phyloP scores from a whole-genome alignment of 2,888 invertebrate genomes.

The Nebria brevicollis region DNA sequence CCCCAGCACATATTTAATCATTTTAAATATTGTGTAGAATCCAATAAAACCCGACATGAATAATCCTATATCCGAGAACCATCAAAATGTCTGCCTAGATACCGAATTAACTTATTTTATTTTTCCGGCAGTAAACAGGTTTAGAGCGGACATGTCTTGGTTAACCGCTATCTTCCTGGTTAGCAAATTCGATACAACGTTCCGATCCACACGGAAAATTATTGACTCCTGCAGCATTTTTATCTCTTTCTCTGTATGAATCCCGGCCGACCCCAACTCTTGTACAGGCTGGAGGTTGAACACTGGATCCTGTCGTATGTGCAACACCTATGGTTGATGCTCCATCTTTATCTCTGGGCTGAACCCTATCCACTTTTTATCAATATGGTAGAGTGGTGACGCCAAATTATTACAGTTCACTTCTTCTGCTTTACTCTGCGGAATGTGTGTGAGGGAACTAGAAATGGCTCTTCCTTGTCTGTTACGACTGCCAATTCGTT shows the following conservation, averaged over 20 bases:
- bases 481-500: no score
- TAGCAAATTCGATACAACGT: neutral
- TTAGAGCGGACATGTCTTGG: neutral
- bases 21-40: neutral
- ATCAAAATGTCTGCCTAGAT: neutral
- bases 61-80: neutral
- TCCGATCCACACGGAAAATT: neutral
- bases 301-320: conserved; percentile 26
- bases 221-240: neutral
- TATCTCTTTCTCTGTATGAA: neutral
- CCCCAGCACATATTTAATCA: neutral
- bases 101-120: neutral
- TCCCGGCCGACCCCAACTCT: no score
- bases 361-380: no score
- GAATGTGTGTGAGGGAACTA: no score
- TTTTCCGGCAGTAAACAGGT: neutral
- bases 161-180: neutral
- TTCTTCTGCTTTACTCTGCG: no score
- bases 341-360: conserved; percentile 4
- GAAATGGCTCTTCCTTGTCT: no score
- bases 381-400: no score
- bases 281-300: neutral
- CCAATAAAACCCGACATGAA: neutral
- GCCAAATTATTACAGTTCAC: no score
- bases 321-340: conserved; percentile 19